Conservation (phyloP, 1,140 invertebrate species). For the Brachionus rotundiformis region DNA sequence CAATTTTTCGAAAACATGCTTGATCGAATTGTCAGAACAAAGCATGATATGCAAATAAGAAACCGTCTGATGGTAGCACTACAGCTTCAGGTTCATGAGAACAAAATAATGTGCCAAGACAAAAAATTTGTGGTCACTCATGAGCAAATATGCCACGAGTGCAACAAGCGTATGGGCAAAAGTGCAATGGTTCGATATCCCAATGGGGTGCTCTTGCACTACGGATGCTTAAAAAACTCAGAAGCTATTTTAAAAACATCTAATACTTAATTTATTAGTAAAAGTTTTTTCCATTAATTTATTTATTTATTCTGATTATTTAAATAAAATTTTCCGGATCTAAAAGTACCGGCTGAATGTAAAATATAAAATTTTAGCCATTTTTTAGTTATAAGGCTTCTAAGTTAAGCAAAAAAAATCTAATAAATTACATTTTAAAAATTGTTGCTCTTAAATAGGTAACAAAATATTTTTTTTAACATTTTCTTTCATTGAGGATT, state of each 20-base stretch:
- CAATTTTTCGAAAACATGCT: constrained; percentile 53
- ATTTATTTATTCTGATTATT: constrained; percentile 14
- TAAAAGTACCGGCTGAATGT: background rate
- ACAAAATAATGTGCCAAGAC: constrained; percentile 76
- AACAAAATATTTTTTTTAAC: background rate
- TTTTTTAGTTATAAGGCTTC: background rate
- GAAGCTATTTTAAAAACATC: constrained; percentile 53
- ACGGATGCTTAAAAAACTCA: constrained; percentile 71
- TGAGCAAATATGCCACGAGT: constrained; percentile 82
- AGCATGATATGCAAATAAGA: constrained; percentile 43
- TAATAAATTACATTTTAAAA: background rate
- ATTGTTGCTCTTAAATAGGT: background rate
- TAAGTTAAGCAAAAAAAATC: background rate
- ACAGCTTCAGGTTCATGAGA: constrained; percentile 67
- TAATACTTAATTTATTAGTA: constrained; percentile 27
- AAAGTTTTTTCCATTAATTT: constrained; percentile 20
- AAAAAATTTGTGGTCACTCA: constrained; percentile 80
- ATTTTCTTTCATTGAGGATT: background rate
- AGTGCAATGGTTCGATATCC: constrained; percentile 88
- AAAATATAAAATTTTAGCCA: background rate
- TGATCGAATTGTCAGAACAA: constrained; percentile 53
- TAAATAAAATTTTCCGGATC: background rate
- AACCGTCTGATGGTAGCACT: constrained; percentile 41
- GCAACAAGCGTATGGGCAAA: constrained; percentile 85
- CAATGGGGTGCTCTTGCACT: constrained; percentile 87